Conservation (phyloP, 64 coral and sea anemone genomes). For the Montipora efflorescens region DNA sequence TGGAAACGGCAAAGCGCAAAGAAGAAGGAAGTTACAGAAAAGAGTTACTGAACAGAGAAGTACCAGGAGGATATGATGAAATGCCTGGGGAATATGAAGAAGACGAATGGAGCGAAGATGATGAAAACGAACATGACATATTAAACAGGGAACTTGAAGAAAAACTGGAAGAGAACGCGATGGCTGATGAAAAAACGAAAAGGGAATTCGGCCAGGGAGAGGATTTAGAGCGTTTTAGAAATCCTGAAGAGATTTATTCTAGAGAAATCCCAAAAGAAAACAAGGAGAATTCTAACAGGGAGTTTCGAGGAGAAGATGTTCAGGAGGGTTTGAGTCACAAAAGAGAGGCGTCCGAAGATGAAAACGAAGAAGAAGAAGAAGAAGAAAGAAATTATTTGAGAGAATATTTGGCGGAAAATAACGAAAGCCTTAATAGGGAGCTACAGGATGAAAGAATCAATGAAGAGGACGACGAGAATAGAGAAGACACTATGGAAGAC, state of each 20-base stretch:
- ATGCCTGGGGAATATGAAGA: neutral
- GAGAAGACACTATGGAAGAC: neutral
- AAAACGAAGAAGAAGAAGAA: neutral
- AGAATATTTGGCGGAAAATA: neutral
- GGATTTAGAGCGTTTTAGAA: neutral
- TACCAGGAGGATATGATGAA: neutral
- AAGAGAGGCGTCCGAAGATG: neutral
- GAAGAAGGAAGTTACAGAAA: neutral
- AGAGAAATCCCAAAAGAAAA: neutral
- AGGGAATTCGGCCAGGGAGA: neutral
- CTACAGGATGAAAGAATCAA: neutral
- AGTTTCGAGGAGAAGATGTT: neutral
- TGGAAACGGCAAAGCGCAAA: neutral
- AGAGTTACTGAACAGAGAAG: neutral
- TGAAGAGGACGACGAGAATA: neutral
- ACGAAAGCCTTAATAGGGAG: neutral
- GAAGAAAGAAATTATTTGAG: neutral
- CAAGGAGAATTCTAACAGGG: neutral
- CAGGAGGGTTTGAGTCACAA: neutral
- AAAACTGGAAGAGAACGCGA: conserved; percentile 10
- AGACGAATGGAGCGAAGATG: neutral
- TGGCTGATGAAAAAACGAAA: neutral
- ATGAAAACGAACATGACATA: neutral
- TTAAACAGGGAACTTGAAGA: neutral
- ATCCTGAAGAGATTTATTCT: neutral